phyloP scores from a whole-genome alignment of 1,140 invertebrate genomes.

The Penaeus vannamei region DNA sequence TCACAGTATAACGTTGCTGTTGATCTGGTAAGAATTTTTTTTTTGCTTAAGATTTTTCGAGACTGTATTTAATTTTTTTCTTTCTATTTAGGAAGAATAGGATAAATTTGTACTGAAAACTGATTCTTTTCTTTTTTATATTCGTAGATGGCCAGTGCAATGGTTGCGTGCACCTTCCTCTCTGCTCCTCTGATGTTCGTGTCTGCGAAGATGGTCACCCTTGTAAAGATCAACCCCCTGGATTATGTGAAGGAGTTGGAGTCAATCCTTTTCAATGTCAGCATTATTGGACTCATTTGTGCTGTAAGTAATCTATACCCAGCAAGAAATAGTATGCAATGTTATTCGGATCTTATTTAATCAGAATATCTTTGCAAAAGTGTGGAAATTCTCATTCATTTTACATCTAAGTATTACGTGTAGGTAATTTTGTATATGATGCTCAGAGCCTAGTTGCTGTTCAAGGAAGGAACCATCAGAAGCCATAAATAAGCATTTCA shows the following conservation, averaged over 20 bases:
- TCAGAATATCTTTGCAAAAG: constrained; percentile 9
- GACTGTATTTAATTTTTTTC: background rate
- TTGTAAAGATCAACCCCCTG: constrained; percentile 78
- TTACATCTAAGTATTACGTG: too few relatives aligned
- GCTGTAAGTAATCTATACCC: constrained; percentile 74
- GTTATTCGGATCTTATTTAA: constrained; percentile 33
- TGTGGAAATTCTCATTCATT: too few relatives aligned
- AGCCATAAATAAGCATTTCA: background rate
- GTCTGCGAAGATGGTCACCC: constrained; percentile 91
- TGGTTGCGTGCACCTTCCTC: constrained; percentile 94
- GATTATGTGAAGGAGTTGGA: constrained; percentile 76
- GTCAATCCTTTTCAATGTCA: constrained; percentile 81
- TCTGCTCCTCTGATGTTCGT: constrained; percentile 96
- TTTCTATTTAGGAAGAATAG: background rate
- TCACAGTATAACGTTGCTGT: constrained; percentile 88
- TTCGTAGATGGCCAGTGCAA: constrained; percentile 86
- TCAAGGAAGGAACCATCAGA: background rate
- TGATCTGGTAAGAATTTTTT: constrained; percentile 77
- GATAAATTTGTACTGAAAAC: background rate
- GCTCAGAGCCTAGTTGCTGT: background rate
- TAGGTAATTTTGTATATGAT: background rate
- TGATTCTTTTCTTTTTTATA: background rate
- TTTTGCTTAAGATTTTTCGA: background rate
- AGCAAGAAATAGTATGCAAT: constrained; percentile 15
- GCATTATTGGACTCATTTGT: constrained; percentile 82